phyloP scores from a whole-genome alignment of 2,797 vertebrate genomes.

The Muscicapa comitata region DNA sequence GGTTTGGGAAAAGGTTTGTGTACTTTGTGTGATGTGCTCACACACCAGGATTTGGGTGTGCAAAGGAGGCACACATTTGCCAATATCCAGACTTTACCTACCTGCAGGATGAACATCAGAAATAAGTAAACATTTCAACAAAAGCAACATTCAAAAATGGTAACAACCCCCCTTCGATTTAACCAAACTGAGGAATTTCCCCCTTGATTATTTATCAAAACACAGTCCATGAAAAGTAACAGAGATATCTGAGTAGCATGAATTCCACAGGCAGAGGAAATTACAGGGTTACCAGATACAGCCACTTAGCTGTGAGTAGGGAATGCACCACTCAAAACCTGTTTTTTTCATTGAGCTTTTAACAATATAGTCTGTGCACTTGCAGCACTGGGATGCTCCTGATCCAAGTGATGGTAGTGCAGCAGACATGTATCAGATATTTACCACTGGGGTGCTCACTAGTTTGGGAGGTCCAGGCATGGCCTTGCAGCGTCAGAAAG shows the following conservation, averaged over 20 bases:
- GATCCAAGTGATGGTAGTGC: neutral
- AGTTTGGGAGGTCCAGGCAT: slow-evolving; percentile 7
- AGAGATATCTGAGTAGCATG: slow-evolving; percentile 70
- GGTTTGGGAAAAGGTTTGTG: neutral
- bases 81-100: slow-evolving; percentile 1
- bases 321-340: neutral
- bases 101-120: slow-evolving; percentile 14
- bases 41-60: neutral
- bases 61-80: neutral
- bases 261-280: neutral
- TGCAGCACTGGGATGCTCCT: neutral
- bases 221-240: slow-evolving; percentile 42
- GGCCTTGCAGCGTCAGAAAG: slow-evolving; percentile 5
- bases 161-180: neutral
- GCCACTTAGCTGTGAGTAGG: neutral
- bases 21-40: neutral
- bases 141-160: neutral
- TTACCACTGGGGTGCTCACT: slow-evolving; percentile 17
- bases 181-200: neutral
- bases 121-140: neutral
- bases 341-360: neutral
- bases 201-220: slow-evolving; percentile 29
- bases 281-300: neutral
- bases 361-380: neutral
- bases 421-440: neutral